phyloP scores from a whole-genome alignment of 2,113 vertebrate genomes.

The Gobio gobio region DNA sequence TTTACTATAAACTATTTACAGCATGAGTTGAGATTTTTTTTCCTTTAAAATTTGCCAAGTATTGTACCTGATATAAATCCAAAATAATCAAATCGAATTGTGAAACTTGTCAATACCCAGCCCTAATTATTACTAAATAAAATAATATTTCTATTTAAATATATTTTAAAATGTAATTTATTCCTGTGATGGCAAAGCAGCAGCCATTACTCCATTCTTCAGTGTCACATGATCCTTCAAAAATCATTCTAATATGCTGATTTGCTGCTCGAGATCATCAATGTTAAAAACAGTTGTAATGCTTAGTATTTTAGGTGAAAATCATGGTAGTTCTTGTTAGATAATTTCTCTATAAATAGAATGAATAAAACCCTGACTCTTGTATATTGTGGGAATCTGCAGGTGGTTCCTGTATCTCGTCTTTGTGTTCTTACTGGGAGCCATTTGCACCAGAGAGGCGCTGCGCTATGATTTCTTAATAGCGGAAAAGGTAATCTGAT shows the following conservation, averaged over 20 bases:
- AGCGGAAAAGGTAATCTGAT: slow-evolving; percentile 89
- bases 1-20: too few species aligned
- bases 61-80: too few species aligned
- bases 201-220: not conserved
- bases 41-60: too few species aligned
- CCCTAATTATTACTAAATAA: too few species aligned
- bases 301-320: not conserved
- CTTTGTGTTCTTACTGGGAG: slow-evolving; percentile 94
- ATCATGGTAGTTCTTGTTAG: slow-evolving; percentile 1
- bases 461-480: slow-evolving; percentile 96
- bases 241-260: not conserved
- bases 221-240: not conserved
- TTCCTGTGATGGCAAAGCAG: not conserved
- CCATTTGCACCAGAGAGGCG: slow-evolving; percentile 90
- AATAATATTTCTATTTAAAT: too few species aligned
- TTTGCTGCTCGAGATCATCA: not conserved
- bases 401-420: slow-evolving; percentile 99
- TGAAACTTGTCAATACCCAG: too few species aligned
- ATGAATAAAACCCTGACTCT: not conserved
- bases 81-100: too few species aligned
- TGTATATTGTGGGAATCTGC: slow-evolving; percentile 68
- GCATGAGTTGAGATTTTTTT: too few species aligned
- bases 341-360: slow-evolving; percentile 12
- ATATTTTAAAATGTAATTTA: not conserved
- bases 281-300: not conserved